Conservation (phyloP, 2,113 vertebrate species). For the Halichoeres trimaculatus region DNA sequence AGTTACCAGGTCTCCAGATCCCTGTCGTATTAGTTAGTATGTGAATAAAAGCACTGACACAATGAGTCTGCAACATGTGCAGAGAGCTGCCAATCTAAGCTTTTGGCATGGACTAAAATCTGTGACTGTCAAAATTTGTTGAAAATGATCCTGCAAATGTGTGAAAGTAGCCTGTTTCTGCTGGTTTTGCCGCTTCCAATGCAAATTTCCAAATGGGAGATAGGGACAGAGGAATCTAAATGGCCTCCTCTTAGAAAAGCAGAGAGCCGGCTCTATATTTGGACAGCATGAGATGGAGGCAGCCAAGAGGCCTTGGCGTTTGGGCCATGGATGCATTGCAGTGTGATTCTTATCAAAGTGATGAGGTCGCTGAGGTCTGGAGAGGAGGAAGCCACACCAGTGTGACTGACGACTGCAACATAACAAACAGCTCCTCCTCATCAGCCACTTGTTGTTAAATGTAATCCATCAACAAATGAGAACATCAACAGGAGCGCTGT, state of each 20-base stretch:
- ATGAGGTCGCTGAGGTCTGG: slow-evolving; percentile 32
- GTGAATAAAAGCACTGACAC: slow-evolving; percentile 25
- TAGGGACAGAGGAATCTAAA: slow-evolving; percentile 6
- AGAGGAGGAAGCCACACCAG: slow-evolving; percentile 36
- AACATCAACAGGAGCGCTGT: slow-evolving; percentile 41
- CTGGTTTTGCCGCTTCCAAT: slow-evolving; percentile 9
- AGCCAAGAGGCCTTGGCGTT: slow-evolving; percentile 23
- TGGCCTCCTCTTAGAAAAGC: slow-evolving; percentile 31
- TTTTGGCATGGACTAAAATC: slow-evolving; percentile 11
- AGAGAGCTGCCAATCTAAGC: slow-evolving; percentile 6
- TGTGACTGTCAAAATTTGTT: background rate
- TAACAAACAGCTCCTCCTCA: slow-evolving; percentile 57
- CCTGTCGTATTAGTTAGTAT: slow-evolving; percentile 14
- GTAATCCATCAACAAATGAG: slow-evolving; percentile 63
- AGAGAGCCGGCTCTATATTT: slow-evolving; percentile 8
- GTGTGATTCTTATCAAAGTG: slow-evolving; percentile 64
- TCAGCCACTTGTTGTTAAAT: slow-evolving; percentile 59
- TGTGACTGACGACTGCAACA: slow-evolving; percentile 35
- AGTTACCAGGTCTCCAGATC: slow-evolving; percentile 5
- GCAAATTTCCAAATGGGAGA: slow-evolving; percentile 25
- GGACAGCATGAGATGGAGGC: slow-evolving; percentile 16
- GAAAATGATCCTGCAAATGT: background rate
- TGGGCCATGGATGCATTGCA: slow-evolving; percentile 24
- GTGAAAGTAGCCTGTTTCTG: slow-evolving; percentile 1
- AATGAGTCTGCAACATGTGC: slow-evolving; percentile 22